Base-by-base conservation (phyloP, 1,140 invertebrate genomes). In the Drosophila persimilis region DNA sequence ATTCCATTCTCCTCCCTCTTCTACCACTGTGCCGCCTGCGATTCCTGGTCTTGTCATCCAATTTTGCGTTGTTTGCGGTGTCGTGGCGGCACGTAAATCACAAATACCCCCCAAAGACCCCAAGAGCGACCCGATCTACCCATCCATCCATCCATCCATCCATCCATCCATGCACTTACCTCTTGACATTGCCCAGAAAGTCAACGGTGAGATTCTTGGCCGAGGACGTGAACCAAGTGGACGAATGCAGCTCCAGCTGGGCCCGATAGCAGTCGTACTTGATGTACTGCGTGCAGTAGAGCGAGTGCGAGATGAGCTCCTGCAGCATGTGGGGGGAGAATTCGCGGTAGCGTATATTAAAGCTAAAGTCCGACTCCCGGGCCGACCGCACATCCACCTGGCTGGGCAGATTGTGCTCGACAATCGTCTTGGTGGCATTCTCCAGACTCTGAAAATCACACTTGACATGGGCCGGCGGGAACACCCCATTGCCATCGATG, bases 231-330 rank as follows among this genome's bases (percentile, higher is more conserved):
- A 99, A 97, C 97, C 97, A 98, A 0, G 97, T 98, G 11, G 96
- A 95, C 43, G 96, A 96, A 79, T 97, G 96, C 17, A 98, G 92
- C 65, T 97, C 96, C 52, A 98, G 91, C 13, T 96, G 97, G 7
- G 96, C 96, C 92, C 96, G 96, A 78, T 96, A 96, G 80, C 97
- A 99, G 71, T 98, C 96, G 84, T 98, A 99, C 83, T 97, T 97
- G 24, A 98, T 95, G 75, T 96, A 95, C 90, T 98, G 97, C 57
- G 95, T 95, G 84, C 97, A 99, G 86, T 96, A 95, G 41, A 97
- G 93, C 0, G 97, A 98, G 89, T 97, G 96, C 0, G 95, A 95
- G 31, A 98, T 97, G 44, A 99, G 92, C 80, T 97, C 95, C 81
- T 97, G 96, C 1, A 99, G 92, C 96, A 98, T 98, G 89, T 97